Percentiles rank a stretch among this genome's conserved stretches.
Evolutionary conservation across 2,113 vertebrate species (phyloP).

Genomic region (Vireo altiloquus): DNA sequence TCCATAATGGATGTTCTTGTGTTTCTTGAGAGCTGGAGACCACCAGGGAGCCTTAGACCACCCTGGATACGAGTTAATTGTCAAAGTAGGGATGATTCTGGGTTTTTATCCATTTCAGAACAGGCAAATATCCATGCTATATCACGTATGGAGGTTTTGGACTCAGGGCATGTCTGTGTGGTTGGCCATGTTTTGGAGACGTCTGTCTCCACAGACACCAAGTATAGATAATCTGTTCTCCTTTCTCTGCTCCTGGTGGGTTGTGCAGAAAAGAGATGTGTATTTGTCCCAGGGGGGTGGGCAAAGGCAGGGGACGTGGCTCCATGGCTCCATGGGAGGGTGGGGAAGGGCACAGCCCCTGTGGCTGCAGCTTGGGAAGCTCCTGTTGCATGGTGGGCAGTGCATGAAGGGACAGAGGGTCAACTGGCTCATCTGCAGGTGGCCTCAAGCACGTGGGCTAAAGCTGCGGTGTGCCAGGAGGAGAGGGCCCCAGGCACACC

Average conservation of each 20-base stretch:
- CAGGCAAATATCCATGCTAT: not conserved
- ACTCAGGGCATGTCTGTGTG: accelerated
- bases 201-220: not conserved
- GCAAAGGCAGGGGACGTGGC: not conserved
- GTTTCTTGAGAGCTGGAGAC: not conserved
- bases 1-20: not conserved
- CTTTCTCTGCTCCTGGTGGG: not conserved
- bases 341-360: not conserved
- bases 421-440: not conserved
- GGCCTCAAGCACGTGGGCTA: not conserved
- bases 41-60: not conserved
- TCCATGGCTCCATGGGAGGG: accelerated
- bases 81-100: not conserved
- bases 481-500: not conserved
- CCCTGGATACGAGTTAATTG: not conserved
- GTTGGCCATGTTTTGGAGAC: not conserved
- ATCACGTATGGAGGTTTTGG: not conserved
- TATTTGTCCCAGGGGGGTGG: not conserved
- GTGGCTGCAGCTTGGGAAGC: not conserved
- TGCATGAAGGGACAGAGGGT: not conserved
- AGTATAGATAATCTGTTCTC: not conserved
- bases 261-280: not conserved
- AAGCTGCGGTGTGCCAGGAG: accelerated
- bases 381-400: not conserved
- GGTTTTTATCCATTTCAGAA: not conserved